Percentiles rank a stretch among this genome's conserved stretches.
Evolutionary conservation across 2,888 invertebrate species (phyloP).

Genomic region (Galerucella calmariensis): DNA sequence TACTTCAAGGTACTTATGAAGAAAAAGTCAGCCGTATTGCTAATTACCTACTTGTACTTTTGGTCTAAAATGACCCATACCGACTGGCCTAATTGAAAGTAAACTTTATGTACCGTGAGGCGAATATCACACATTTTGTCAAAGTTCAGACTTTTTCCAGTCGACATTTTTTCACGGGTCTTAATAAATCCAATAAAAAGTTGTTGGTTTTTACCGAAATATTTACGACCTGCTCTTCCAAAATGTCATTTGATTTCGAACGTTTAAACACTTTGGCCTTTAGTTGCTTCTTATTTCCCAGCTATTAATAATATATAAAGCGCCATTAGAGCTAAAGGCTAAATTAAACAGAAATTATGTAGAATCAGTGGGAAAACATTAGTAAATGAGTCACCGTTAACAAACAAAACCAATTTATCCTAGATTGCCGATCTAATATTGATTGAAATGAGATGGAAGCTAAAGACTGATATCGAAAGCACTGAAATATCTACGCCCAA

Average conservation of each 20-base stretch:
- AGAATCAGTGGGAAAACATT: too few species aligned
- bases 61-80: too few species aligned
- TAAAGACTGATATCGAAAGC: conserved; percentile 6
- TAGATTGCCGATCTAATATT: not conserved
- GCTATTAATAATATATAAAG: too few species aligned
- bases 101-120: not conserved
- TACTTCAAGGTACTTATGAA: too few species aligned
- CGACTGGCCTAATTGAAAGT: not conserved
- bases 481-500: not conserved
- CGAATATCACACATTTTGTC: not conserved
- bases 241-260: conserved; percentile 16
- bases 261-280: conserved; percentile 7
- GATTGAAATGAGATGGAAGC: not conserved
- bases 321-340: too few species aligned
- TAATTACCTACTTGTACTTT: too few species aligned
- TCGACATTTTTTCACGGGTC: conserved; percentile 12
- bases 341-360: too few species aligned
- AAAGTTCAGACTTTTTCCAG: not conserved
- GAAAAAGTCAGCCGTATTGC: too few species aligned
- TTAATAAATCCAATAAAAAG: conserved; percentile 20
- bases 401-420: not conserved
- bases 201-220: conserved; percentile 9
- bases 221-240: conserved; percentile 14
- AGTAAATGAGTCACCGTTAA: too few species aligned
- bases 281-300: conserved; percentile 12